Conservation (phyloP, 2,113 vertebrate species). For the Galemys pyrenaicus region DNA sequence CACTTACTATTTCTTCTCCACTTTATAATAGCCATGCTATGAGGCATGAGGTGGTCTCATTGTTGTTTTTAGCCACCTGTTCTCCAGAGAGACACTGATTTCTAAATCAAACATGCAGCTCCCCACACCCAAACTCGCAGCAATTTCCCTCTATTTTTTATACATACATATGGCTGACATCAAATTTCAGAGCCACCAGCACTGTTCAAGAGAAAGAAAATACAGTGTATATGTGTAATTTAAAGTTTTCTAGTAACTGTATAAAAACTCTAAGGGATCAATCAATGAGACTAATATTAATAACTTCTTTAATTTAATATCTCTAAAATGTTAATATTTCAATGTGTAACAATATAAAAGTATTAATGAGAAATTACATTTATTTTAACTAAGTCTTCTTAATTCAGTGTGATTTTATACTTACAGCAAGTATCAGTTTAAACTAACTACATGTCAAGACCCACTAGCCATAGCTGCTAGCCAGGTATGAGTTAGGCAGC, state of each 20-base stretch:
- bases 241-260: neutral
- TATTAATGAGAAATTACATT: neutral
- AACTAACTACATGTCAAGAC: neutral
- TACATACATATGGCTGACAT: neutral
- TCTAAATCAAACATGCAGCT: neutral
- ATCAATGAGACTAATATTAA: neutral
- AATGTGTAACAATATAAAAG: neutral
- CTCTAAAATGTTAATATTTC: constrained; percentile 23
- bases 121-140: neutral
- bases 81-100: neutral
- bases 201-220: constrained; percentile 10
- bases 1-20: neutral
- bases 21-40: neutral
- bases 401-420: neutral
- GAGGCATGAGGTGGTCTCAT: neutral
- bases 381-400: neutral
- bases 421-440: neutral
- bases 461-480: neutral
- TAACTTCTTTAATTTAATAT: neutral
- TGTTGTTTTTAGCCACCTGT: neutral
- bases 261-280: constrained; percentile 19
- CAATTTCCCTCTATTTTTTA: neutral
- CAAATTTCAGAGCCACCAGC: neutral
- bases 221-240: neutral
- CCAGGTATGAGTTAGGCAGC: too few species aligned